A percentile compares a stretch with the other conserved stretches of the same genome.
Evolutionary conservation across 2,113 vertebrate species (phyloP).

Genomic region (Xenopus laevis): DNA sequence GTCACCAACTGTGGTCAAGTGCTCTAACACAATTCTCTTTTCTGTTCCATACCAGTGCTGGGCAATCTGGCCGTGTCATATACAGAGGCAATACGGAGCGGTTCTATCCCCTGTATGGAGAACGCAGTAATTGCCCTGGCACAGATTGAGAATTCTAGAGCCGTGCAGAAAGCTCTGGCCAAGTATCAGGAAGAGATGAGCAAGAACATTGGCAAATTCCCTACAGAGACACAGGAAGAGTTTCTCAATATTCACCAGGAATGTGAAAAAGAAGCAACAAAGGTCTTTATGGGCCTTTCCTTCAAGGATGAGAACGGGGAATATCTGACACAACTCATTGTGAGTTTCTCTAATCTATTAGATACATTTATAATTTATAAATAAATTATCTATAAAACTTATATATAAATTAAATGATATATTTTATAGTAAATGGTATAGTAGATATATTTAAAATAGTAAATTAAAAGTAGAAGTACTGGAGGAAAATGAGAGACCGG

Average conservation of each 20-base stretch:
- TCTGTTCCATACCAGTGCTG: background rate
- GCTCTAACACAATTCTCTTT: background rate
- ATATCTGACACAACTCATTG: constrained; percentile 46
- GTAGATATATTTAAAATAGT: no score
- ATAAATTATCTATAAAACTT: no score
- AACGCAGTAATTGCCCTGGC: constrained; percentile 29
- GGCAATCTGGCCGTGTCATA: constrained; percentile 1
- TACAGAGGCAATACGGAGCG: constrained; percentile 5
- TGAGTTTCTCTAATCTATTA: constrained; percentile 25
- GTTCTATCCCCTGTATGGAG: constrained; percentile 13
- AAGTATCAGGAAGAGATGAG: background rate
- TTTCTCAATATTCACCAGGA: constrained; percentile 44
- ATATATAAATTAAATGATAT: no score
- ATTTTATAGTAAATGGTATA: no score
- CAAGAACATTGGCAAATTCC: background rate
- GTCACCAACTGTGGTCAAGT: background rate
- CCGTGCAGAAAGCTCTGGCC: constrained; percentile 4
- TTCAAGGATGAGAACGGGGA: constrained; percentile 51
- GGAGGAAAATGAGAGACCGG: no score
- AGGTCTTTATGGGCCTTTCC: constrained; percentile 50
- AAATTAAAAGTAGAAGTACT: no score
- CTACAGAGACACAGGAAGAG: constrained; percentile 46
- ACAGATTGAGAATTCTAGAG: constrained; percentile 12
- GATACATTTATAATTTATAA: no score
- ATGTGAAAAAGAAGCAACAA: constrained; percentile 50